Evolutionary conservation across 2,888 invertebrate species (phyloP), one percentile per base, ranked within the genome.

Genomic region (Pterostichus madidus): DNA sequence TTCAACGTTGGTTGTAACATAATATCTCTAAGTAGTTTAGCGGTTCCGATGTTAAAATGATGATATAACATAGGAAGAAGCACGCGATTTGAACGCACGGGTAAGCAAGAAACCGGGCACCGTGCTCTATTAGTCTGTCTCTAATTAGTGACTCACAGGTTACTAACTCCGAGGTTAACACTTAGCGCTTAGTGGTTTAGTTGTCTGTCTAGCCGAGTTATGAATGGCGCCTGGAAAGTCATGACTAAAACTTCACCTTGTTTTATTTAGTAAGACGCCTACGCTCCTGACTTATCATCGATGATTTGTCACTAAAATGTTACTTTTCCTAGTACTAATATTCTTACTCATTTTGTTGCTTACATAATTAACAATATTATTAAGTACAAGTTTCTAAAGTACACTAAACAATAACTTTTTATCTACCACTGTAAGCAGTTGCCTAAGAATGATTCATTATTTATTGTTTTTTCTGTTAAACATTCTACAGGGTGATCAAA

Each of bases 131-230:
- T 78, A 61, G 61, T 11, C 44, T 59, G 56, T 2, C 53, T 56
- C 78, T 46, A 78, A 78, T 78, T 78, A 78, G 59, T 78, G 78
- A 78, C 59, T 56, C 76, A 76, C 56, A 53, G 53, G 3, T 75
- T 52, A 75, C 56, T 53, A 53, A 76, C 35, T 53, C 13, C 76
- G 76, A 76, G 76, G 75, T 75, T 75, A 75, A 15, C 39, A 56
- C 56, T 56, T 17, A 56, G 56, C 24, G 24, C 24, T 24, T 39
- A 7, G 39, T 39, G 39, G 39, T 39, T 39, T 39, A 49, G 56
- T 56, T 56, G 8, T 13, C 56, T 56, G 49, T 13, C 13, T 11
- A 10, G 49, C 10, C n/a, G 49, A 64, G 39, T 39, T 35, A 64
- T 35, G 64, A 68, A 68, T 68, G 68, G 68, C 68, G 68, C 68